A percentile compares a stretch with the other conserved stretches of the same genome.
Conservation (phyloP, 2,888 invertebrate species). For the Ischnus inquisitorius region DNA sequence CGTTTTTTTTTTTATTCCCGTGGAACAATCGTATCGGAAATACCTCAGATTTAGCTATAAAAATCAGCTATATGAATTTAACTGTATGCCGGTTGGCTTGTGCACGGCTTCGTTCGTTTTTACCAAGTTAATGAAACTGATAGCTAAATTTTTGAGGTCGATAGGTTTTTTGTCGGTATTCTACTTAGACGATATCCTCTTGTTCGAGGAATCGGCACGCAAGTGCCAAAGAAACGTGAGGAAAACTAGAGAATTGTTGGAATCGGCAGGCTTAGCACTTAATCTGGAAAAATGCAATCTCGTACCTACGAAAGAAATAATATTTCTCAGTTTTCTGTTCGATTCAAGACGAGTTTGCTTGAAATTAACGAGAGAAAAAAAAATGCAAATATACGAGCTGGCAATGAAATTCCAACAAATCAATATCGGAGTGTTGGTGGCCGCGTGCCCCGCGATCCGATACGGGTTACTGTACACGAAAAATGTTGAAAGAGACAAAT, state of each 20-base stretch:
- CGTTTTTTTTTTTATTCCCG: slow-evolving; percentile 47
- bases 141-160: slow-evolving; percentile 18
- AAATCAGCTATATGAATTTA: slow-evolving; percentile 27
- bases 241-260: slow-evolving; percentile 4
- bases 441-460: slow-evolving; percentile 37
- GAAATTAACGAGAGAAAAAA: slow-evolving; percentile 19
- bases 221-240: slow-evolving; percentile 3
- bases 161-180: slow-evolving; percentile 34
- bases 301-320: slow-evolving; percentile 13
- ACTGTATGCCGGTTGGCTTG: slow-evolving; percentile 21
- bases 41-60: slow-evolving; percentile 18
- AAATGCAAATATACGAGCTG: slow-evolving; percentile 34
- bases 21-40: slow-evolving; percentile 22
- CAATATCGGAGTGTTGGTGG: slow-evolving; percentile 29
- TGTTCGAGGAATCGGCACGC: background rate
- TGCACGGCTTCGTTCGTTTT: slow-evolving; percentile 23
- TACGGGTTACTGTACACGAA: slow-evolving; percentile 39
- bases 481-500: slow-evolving; percentile 41
- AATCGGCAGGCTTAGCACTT: background rate
- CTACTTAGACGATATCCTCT: slow-evolving; percentile 1
- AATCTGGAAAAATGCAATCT: slow-evolving; percentile 16
- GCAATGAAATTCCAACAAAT: slow-evolving; percentile 21
- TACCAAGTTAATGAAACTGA: slow-evolving; percentile 15
- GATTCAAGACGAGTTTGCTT: slow-evolving; percentile 19
- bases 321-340: slow-evolving; percentile 40